These are phyloP conservation scores for Incurvaria masculella DNA, from an alignment of 2,888 invertebrate genomes.

Conservation along the genomic window DNA sequence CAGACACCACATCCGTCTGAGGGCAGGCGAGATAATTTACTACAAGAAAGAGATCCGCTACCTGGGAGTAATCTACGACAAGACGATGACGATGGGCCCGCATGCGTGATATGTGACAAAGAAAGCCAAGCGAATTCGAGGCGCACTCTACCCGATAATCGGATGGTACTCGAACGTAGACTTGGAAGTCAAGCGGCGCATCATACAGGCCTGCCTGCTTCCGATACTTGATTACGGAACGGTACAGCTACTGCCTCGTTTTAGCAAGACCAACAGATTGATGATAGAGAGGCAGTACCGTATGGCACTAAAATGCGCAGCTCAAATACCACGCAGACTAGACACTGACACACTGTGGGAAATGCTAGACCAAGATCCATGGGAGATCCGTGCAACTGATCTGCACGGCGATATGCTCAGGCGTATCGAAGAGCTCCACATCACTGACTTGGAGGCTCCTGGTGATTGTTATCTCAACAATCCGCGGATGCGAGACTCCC, in stretches of 20 bases:
- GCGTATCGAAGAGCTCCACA: no score
- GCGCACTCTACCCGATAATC: conserved; percentile 9
- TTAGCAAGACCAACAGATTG: conserved; percentile 9
- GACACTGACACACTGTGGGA: conserved; percentile 10
- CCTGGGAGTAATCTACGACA: neutral
- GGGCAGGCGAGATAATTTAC: neutral
- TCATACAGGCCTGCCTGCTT: conserved; percentile 12
- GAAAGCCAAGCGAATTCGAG: conserved; percentile 6
- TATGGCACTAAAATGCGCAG: conserved; percentile 5
- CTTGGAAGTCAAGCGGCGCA: conserved; percentile 9
- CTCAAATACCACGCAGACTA: conserved; percentile 4
- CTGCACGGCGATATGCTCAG: neutral
- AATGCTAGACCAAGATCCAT: conserved; percentile 12
- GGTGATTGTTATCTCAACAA: no score
- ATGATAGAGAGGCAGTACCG: conserved; percentile 10
- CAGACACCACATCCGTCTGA: neutral
- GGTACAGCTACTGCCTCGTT: conserved; percentile 12
- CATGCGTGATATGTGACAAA: conserved; percentile 4
- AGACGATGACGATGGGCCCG: neutral
- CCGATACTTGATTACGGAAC: conserved; percentile 12
- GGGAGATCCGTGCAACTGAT: conserved; percentile 7
- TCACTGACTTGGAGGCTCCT: no score
- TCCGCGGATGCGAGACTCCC: no score
- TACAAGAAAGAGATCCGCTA: conserved; percentile 1
- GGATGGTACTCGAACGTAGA: conserved; percentile 11